Percentiles rank a stretch among this genome's conserved stretches.
phyloP scores from a whole-genome alignment of 1,140 invertebrate species.

The Pseudobourletiella spinata region DNA sequence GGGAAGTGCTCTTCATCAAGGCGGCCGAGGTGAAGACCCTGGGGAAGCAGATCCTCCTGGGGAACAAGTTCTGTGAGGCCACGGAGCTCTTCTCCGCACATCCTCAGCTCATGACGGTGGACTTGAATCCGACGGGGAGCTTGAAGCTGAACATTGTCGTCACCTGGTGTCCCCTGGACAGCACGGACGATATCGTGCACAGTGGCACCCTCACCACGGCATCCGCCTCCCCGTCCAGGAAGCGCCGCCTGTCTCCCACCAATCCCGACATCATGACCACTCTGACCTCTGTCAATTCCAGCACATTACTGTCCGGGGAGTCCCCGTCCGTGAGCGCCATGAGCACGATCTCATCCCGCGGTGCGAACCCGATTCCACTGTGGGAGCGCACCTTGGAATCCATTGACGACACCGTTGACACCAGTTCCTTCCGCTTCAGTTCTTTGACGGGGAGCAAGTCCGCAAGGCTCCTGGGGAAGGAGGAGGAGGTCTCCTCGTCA shows the following conservation, averaged over 20 bases:
- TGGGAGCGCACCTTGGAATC: background rate
- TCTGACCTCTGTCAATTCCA: background rate
- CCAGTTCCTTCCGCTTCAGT: background rate
- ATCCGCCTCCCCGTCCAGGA: conserved; percentile 3
- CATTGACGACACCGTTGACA: conserved; percentile 8
- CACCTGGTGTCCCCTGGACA: conserved; percentile 43
- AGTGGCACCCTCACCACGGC: background rate
- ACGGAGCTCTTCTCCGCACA: conserved; percentile 52
- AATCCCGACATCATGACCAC: background rate
- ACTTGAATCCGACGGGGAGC: conserved; percentile 54
- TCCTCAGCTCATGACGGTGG: conserved; percentile 57
- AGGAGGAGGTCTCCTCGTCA: background rate
- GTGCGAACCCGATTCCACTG: background rate
- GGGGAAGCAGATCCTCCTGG: conserved; percentile 43
- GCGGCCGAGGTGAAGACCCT: conserved; percentile 42
- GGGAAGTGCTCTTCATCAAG: conserved; percentile 50
- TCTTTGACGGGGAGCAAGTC: conserved; percentile 9
- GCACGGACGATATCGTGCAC: background rate
- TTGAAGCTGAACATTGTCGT: conserved; percentile 54
- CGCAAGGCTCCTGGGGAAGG: background rate
- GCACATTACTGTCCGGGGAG: background rate
- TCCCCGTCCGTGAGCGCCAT: background rate
- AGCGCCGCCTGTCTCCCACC: background rate
- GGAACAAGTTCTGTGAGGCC: conserved; percentile 54
- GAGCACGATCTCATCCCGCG: background rate